Base-by-base conservation (phyloP, 2,888 invertebrate species). In the Pachymerium ferrugineum region DNA sequence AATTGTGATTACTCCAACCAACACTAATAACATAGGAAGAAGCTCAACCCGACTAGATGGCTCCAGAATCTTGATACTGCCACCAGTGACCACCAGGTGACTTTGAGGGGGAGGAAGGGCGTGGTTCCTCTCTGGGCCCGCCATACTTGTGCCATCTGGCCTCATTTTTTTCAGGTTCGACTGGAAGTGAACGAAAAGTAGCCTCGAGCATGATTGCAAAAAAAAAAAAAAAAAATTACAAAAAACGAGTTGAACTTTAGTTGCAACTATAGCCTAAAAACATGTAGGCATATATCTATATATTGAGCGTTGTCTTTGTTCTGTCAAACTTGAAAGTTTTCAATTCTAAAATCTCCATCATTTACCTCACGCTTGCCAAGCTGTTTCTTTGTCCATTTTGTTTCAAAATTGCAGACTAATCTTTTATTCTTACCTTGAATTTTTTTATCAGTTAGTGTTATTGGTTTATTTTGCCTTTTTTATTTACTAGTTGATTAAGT, bases 51-150 rank as follows among this genome's bases (percentile, higher is more conserved):
- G 47, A 47, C 47, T 47, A 6, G 16, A 22, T 47, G 47, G 47
- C 47, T 47, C 47, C 47, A 22, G 22, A 47, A n/a, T n/a, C n/a
- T n/a, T n/a, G n/a, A n/a, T n/a, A n/a, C n/a, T n/a, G n/a, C n/a
- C n/a, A n/a, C n/a, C n/a, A 47, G 47, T 47, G 47, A 47, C 47
- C 47, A 47, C 47, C 47, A 47, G 47, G 47, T 47, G 47, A 47
- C 47, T 47, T 47, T 16, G 16, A 47, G 47, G 47, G 47, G 47
- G 47, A 47, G 47, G 22, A 16, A 47, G 47, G 47, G 47, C 47
- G 47, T 47, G 47, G 47, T 47, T 16, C 14, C 19, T n/a, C 22
- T 47, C 47, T 22, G 47, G n/a, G n/a, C n/a, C 47, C 47, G 47
- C 47, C 47, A 47, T 47, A 16, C 22, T 47, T 47, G 47, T 47